These are phyloP conservation scores for Podiceps cristatus DNA, from an alignment of 2,113 vertebrate genomes.

Conservation along the genomic window DNA sequence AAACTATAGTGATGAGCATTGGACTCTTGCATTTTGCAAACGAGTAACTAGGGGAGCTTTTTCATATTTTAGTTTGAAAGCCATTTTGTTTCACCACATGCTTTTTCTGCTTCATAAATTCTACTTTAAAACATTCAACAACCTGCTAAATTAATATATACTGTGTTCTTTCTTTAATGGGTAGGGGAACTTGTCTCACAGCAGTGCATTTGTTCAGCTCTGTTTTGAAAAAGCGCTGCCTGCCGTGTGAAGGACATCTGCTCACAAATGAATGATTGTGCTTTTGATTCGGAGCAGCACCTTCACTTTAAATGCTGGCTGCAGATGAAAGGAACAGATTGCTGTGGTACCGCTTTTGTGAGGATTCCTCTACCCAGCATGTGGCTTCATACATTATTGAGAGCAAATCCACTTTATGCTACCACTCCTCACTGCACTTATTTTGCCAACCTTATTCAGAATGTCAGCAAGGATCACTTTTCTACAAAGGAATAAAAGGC, in stretches of 20 bases:
- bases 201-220: slow-evolving; percentile 69
- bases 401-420: slow-evolving; percentile 78
- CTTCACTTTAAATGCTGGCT: slow-evolving; percentile 66
- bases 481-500: slow-evolving; percentile 46
- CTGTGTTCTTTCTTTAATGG: slow-evolving; percentile 63
- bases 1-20: not conserved
- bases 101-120: slow-evolving; percentile 70
- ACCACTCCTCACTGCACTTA: slow-evolving; percentile 49
- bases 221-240: slow-evolving; percentile 54
- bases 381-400: slow-evolving; percentile 75
- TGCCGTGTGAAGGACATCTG: slow-evolving; percentile 72
- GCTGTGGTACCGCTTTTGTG: slow-evolving; percentile 76
- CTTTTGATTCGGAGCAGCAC: slow-evolving; percentile 79
- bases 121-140: slow-evolving; percentile 74
- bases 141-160: slow-evolving; percentile 76
- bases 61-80: slow-evolving; percentile 52
- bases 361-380: slow-evolving; percentile 72
- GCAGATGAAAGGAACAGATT: slow-evolving; percentile 81
- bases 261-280: slow-evolving; percentile 84
- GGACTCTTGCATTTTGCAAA: slow-evolving; percentile 16
- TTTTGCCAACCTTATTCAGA: slow-evolving; percentile 66
- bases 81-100: slow-evolving; percentile 67
- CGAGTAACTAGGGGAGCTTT: not conserved
- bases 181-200: slow-evolving; percentile 67
- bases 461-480: slow-evolving; percentile 70